Evolutionary conservation across 1,140 invertebrate species (phyloP), one percentile per base, ranked within the genome.

Genomic region (Eciton burchellii): DNA sequence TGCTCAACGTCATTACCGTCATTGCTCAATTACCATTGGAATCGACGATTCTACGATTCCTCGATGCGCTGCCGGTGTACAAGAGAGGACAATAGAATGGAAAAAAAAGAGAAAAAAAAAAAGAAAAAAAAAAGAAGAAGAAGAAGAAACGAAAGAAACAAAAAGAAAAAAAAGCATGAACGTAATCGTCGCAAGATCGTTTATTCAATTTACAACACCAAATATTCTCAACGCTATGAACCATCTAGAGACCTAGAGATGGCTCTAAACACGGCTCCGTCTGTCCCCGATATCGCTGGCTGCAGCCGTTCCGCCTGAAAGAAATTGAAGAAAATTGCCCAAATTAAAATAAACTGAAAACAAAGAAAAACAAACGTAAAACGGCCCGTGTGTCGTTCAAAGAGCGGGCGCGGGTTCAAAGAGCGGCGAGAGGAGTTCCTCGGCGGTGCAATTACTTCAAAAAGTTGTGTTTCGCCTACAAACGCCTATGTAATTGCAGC

Each of bases 271-370:
- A 45, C 24, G 45, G 45, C 47, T 54, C 11, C 52, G 41, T 57
- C 49, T 63, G 24, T 79, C 63, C 54, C 16, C n/a, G n/a, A 57
- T 68, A 79, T 68, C 49, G 19, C 35, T 26, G 65, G 74, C 49
- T 57, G 74, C 63, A 43, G 35, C 16, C 47, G 49, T 45, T 70
- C 35, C 49, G 49, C 56, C 74, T 79, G 74, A 79, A 79, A 79
- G 72, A 79, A 70, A 79, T 35, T 35, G 35, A 35, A 35, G 35
- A 35, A 35, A 35, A 35, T 35, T 35, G 35, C 35, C 47, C 35
- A 68, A 49, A 79, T 57, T 68, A 12, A 70, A 43, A 49, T 5
- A 79, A n/a, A 79, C 63, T 68, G 52, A 79, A 79, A 79, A 79
- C n/a, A 77, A 54, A 79, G 26, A 45, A 16, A 66, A 41, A 14